These are phyloP conservation scores for Medauroidea extradentata DNA, from an alignment of 1,140 invertebrate genomes.

Conservation along the genomic window DNA sequence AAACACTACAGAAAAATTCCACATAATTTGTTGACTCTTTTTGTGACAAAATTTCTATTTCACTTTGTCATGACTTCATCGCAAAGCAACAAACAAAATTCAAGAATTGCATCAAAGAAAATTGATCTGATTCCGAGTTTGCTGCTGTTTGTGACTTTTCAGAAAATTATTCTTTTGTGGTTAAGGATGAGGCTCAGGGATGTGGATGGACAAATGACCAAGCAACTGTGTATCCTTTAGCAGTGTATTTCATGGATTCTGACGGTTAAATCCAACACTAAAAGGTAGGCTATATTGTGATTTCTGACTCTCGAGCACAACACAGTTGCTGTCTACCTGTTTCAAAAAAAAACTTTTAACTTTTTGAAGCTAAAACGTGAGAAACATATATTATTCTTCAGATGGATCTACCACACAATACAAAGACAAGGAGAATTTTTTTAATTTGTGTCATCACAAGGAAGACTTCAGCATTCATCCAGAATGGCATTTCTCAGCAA, in stretches of 20 bases:
- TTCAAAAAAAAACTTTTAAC: no score
- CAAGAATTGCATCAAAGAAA: conserved; percentile 12
- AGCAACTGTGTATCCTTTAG: conserved; percentile 28
- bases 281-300: conserved; percentile 4
- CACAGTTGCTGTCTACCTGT: no score
- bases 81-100: conserved; percentile 4
- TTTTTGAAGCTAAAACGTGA: conserved; percentile 32
- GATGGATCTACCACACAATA: no score
- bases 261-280: conserved; percentile 3
- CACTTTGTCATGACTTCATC: conserved; percentile 9
- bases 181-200: conserved; percentile 25
- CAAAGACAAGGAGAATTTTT: no score
- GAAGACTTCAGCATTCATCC: no score
- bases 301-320: neutral
- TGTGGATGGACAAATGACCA: conserved; percentile 26
- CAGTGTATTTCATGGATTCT: conserved; percentile 14
- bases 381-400: no score
- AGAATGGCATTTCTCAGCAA: no score
- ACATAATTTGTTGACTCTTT: conserved; percentile 8
- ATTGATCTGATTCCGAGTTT: conserved; percentile 5
- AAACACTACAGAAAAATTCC: no score
- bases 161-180: conserved; percentile 28
- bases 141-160: conserved; percentile 23
- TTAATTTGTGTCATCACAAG: no score
- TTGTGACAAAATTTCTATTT: neutral